These are phyloP conservation scores for Chaetogeoica ovagalla DNA, from an alignment of 2,888 invertebrate species.

Conservation along the genomic window DNA sequence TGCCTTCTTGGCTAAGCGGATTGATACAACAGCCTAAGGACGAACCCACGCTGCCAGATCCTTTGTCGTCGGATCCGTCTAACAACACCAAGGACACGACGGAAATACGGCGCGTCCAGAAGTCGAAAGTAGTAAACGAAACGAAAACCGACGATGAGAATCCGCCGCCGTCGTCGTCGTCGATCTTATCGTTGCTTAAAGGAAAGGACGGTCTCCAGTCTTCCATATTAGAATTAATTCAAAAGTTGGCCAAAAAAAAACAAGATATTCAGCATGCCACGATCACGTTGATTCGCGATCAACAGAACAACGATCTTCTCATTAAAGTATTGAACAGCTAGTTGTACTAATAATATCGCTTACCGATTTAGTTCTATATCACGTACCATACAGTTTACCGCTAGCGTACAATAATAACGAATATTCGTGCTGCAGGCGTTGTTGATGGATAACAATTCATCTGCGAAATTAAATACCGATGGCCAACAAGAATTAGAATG, in stretches of 20 bases:
- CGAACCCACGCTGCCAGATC: not conserved
- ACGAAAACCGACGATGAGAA: not conserved
- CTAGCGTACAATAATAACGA: not conserved
- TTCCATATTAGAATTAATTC: conserved; percentile 23
- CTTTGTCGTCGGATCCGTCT: not conserved
- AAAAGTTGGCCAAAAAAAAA: conserved; percentile 26
- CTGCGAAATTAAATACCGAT: not conserved
- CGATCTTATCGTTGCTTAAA: conserved; percentile 21
- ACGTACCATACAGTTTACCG: no score
- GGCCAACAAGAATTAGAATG: conserved; percentile 31
- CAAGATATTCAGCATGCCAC: conserved; percentile 41
- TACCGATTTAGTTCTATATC: no score
- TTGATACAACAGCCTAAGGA: conserved; percentile 23
- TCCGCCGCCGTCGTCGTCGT: not conserved
- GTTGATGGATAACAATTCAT: conserved; percentile 26
- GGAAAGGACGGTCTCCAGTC: conserved; percentile 29
- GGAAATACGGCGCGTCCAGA: not conserved
- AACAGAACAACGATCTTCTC: conserved; percentile 40
- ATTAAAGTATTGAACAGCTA: conserved; percentile 25
- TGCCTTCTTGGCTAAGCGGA: conserved; percentile 41
- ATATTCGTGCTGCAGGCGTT: not conserved
- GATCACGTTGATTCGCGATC: conserved; percentile 26
- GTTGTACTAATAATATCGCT: not conserved
- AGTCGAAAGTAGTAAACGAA: not conserved
- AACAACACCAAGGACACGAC: not conserved